phyloP scores from a whole-genome alignment of 2,888 invertebrate species.

The Steromphala cineraria region DNA sequence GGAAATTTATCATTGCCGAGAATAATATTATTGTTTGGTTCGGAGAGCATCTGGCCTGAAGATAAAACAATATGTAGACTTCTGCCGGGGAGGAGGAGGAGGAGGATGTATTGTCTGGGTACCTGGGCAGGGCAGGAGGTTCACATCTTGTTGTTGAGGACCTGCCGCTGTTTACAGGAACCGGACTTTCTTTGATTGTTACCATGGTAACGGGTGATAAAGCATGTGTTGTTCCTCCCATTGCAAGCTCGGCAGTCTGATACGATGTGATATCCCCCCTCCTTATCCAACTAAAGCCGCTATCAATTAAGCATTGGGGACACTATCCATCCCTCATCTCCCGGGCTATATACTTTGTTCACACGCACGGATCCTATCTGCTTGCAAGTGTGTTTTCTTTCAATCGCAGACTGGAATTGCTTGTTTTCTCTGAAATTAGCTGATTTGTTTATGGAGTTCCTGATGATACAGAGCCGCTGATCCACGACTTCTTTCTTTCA shows the following conservation, averaged over 20 bases:
- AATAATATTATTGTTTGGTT: neutral
- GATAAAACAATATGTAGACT: conserved; percentile 2
- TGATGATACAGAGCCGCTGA: too few relatives aligned
- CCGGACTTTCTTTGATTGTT: neutral
- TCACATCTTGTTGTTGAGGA: neutral
- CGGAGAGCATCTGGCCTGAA: neutral
- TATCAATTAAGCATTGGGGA: neutral
- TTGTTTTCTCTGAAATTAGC: neutral
- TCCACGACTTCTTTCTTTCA: too few relatives aligned
- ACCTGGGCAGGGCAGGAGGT: neutral
- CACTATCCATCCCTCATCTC: too few relatives aligned
- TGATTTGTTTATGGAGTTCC: neutral
- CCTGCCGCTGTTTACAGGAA: neutral
- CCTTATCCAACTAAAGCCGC: neutral
- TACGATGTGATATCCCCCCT: neutral
- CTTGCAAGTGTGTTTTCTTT: neutral
- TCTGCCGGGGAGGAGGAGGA: neutral
- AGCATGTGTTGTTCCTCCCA: neutral
- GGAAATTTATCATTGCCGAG: neutral
- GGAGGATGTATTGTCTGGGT: neutral
- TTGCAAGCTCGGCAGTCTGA: neutral
- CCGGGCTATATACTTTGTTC: too few relatives aligned
- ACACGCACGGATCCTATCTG: neutral
- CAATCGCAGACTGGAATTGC: neutral
- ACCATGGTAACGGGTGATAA: neutral